Evolutionary conservation across 2,113 vertebrate species (phyloP).

Genomic region (Gymnobelideus leadbeateri): DNA sequence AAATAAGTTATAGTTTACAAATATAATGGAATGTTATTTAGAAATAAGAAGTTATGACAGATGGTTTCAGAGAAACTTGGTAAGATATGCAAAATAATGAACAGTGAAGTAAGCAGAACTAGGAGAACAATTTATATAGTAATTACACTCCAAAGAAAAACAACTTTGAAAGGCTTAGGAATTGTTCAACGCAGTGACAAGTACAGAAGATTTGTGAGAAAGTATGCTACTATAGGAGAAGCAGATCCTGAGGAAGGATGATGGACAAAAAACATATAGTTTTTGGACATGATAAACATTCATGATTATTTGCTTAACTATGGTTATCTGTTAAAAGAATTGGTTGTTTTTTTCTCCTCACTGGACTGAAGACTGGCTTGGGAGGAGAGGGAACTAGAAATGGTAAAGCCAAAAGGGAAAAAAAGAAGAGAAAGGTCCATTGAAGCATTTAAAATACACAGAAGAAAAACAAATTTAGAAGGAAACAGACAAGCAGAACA

Average conservation of each 20-base stretch:
- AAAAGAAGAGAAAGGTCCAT: neutral
- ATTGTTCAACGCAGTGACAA: too few species aligned
- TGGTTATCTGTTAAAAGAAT: neutral
- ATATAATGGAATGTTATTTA: neutral
- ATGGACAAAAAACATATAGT: neutral
- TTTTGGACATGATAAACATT: neutral
- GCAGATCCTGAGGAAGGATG: neutral
- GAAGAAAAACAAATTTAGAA: neutral
- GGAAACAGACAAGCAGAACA: neutral
- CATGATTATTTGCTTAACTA: neutral
- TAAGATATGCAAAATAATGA: neutral
- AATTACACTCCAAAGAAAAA: neutral
- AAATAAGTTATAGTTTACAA: neutral
- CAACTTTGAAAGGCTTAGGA: neutral
- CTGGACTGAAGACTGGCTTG: neutral
- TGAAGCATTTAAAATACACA: neutral
- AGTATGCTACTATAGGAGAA: neutral
- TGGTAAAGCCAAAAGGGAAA: neutral
- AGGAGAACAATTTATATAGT: neutral
- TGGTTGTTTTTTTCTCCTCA: neutral
- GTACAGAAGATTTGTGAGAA: neutral
- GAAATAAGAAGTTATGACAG: neutral
- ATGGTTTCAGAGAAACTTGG: neutral
- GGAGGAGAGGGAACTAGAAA: neutral
- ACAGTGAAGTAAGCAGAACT: neutral